phyloP scores from a whole-genome alignment of 1,140 invertebrate genomes.

The Achroia grisella region DNA sequence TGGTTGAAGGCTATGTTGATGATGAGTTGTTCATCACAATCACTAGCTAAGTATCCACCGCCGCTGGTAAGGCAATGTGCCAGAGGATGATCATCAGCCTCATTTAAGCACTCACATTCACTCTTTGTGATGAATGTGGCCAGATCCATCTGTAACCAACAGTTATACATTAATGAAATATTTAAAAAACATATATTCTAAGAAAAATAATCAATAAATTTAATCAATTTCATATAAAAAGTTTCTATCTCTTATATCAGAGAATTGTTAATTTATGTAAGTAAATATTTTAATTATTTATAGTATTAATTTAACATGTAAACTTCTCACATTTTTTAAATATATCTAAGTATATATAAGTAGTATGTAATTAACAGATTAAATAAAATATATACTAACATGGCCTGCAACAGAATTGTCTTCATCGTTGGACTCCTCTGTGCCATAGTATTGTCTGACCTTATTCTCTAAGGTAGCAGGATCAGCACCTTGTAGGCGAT shows the following conservation, averaged over 20 bases:
- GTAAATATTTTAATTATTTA: no score
- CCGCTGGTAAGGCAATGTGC: conserved; percentile 81
- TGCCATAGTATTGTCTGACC: conserved; percentile 90
- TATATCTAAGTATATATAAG: no score
- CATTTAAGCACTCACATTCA: conserved; percentile 97
- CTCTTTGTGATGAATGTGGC: conserved; percentile 88
- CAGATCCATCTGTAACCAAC: conserved; percentile 88
- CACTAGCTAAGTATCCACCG: conserved; percentile 89
- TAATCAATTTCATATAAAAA: no score
- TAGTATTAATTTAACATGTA: no score
- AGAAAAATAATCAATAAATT: no score
- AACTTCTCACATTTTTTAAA: no score
- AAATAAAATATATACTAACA: conserved; percentile 73
- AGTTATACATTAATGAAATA: no score
- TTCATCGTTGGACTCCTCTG: conserved; percentile 76
- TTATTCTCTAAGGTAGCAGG: conserved; percentile 87
- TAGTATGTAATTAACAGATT: no score
- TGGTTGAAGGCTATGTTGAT: conserved; percentile 95
- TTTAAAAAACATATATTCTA: conserved; percentile 11
- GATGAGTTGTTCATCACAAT: conserved; percentile 97
- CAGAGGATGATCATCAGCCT: conserved; percentile 93
- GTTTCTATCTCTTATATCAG: no score
- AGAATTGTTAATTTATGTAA: no score
- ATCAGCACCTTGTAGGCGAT: conserved; percentile 90
- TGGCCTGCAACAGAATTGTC: conserved; percentile 84